A percentile compares a stretch with the other conserved stretches of the same genome.
phyloP scores from a whole-genome alignment of 2,888 invertebrate species.

The Pammene aurita region DNA sequence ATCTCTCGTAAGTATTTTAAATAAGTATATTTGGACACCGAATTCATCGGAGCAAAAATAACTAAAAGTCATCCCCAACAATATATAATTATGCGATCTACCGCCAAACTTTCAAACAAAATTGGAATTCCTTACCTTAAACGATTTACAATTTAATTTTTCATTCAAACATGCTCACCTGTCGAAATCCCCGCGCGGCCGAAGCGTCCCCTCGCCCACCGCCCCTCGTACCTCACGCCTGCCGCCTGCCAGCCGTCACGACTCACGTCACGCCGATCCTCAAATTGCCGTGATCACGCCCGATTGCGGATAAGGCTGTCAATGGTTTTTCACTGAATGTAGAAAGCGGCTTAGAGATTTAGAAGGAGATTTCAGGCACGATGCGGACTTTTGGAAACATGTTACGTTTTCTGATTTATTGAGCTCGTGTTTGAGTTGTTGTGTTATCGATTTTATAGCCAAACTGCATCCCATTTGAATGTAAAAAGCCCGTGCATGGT shows the following conservation, averaged over 20 bases:
- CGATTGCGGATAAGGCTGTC: slow-evolving; percentile 18
- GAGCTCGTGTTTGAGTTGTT: background rate
- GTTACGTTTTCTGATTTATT: background rate
- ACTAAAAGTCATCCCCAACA: too few relatives aligned
- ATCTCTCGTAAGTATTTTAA: too few relatives aligned
- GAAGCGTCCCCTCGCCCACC: background rate
- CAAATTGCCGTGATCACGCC: slow-evolving; percentile 17
- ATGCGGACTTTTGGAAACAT: background rate
- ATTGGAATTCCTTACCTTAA: too few relatives aligned
- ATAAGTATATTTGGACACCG: too few relatives aligned
- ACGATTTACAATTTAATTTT: too few relatives aligned
- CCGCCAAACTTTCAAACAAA: too few relatives aligned
- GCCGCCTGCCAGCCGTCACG: background rate
- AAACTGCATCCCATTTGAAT: too few relatives aligned
- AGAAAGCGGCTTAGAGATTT: slow-evolving; percentile 7
- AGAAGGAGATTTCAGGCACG: background rate
- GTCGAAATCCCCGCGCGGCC: too few relatives aligned
- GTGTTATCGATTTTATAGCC: background rate
- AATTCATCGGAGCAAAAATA: too few relatives aligned
- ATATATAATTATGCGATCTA: too few relatives aligned
- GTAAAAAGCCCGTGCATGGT: too few relatives aligned
- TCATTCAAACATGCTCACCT: too few relatives aligned
- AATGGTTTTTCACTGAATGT: slow-evolving; percentile 11
- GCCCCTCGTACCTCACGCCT: background rate
- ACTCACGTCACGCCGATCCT: slow-evolving; percentile 1